Evolutionary conservation across 2,888 invertebrate species (phyloP).

Genomic region (Temnothorax unifasciatus): DNA sequence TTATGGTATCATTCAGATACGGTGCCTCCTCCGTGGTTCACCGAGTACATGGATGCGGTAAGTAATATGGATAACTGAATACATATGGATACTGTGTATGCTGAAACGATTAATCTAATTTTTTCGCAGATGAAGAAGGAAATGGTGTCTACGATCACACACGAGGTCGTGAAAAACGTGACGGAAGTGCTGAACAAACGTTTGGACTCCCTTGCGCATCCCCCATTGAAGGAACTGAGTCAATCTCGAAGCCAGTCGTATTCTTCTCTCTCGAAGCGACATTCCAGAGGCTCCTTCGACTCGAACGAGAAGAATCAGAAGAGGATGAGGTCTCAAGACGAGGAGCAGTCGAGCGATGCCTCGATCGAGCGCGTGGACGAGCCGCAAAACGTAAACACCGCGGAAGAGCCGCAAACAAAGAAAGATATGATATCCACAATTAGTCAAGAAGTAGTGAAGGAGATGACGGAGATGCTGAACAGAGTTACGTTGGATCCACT

Average conservation of each 20-base stretch:
- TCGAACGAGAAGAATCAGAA: slow-evolving; percentile 25
- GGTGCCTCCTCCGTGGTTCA: slow-evolving; percentile 34
- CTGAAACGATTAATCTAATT: background rate
- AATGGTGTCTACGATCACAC: slow-evolving; percentile 16
- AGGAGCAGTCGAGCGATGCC: slow-evolving; percentile 24
- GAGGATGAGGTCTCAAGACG: slow-evolving; percentile 29
- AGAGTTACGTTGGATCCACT: background rate
- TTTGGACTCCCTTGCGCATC: background rate
- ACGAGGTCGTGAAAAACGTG: slow-evolving; percentile 10
- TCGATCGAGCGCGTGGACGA: slow-evolving; percentile 20
- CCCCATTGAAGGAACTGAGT: background rate
- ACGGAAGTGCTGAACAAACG: slow-evolving; percentile 16
- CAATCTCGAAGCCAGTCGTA: slow-evolving; percentile 3
- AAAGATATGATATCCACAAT: slow-evolving; percentile 22
- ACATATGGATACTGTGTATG: background rate
- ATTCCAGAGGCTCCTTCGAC: background rate
- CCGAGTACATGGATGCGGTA: slow-evolving; percentile 44
- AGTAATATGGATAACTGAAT: background rate
- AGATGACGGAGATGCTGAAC: slow-evolving; percentile 12
- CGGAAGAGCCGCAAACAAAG: background rate
- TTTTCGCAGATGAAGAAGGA: slow-evolving; percentile 41
- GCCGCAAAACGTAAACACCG: background rate
- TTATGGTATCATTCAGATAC: background rate
- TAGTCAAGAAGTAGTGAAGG: slow-evolving; percentile 19
- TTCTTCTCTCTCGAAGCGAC: slow-evolving; percentile 1